These are phyloP conservation scores for Torymus aiolomorphi DNA, from an alignment of 2,888 invertebrate species.

Conservation along the genomic window DNA sequence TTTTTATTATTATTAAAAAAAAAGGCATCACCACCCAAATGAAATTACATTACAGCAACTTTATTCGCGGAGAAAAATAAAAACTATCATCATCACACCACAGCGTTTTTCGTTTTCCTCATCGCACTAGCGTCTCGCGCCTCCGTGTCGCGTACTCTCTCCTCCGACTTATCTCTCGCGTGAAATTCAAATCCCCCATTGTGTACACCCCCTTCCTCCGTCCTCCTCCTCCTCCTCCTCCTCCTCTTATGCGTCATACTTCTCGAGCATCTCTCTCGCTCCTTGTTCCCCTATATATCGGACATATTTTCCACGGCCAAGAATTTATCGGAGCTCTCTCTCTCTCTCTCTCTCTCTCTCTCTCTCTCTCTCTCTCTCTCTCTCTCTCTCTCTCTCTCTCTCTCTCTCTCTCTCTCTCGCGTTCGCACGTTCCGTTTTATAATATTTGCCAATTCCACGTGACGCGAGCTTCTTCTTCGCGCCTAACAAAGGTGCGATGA, in stretches of 20 bases:
- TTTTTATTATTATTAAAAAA: no score
- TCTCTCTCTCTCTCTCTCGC: no score
- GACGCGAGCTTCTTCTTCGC: slow-evolving; percentile 54
- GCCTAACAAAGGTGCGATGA: slow-evolving; percentile 52
- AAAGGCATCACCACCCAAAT: no score
- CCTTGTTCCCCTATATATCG: slow-evolving; percentile 60
- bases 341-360: no score
- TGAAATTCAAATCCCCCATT: slow-evolving; percentile 63
- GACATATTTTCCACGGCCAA: slow-evolving; percentile 70
- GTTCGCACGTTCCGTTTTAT: slow-evolving; percentile 31
- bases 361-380: no score
- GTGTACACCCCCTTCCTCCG: not conserved
- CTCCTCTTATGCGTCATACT: not conserved
- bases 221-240: not conserved
- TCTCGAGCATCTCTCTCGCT: not conserved
- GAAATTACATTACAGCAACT: no score
- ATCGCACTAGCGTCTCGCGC: no score
- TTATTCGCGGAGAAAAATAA: no score
- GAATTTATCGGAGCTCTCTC: slow-evolving; percentile 68
- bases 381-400: no score
- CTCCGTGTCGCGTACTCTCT: no score
- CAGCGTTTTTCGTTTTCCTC: no score
- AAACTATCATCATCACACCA: no score
- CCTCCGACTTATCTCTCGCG: slow-evolving; percentile 47
- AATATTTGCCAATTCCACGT: slow-evolving; percentile 71